Evolutionary conservation across 2,113 vertebrate species (phyloP).

Genomic region (Zapornia atra): DNA sequence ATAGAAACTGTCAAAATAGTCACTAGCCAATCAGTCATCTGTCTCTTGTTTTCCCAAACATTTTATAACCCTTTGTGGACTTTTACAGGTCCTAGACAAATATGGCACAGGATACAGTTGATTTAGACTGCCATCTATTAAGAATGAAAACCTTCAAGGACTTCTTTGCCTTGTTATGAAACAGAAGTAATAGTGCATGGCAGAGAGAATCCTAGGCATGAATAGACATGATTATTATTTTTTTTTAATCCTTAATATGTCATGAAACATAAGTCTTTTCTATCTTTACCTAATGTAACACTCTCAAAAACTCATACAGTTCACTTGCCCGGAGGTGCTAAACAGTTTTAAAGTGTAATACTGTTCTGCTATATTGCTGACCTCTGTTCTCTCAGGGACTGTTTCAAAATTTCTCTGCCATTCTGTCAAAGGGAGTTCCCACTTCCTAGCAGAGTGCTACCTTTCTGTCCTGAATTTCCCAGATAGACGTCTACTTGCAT

Average conservation of each 20-base stretch:
- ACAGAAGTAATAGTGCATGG: neutral
- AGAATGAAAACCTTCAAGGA: neutral
- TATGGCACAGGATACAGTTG: neutral
- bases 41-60: neutral
- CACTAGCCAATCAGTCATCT: slow-evolving; percentile 8
- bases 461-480: neutral
- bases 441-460: neutral
- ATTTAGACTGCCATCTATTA: slow-evolving; percentile 1
- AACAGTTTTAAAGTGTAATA: neutral
- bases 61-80: neutral
- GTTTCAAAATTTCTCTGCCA: neutral
- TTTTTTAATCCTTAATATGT: neutral
- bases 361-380: neutral
- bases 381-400: neutral
- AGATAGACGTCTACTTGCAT: neutral
- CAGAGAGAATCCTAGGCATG: neutral
- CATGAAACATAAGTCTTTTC: neutral
- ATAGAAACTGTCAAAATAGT: slow-evolving; percentile 18
- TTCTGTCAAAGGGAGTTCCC: neutral
- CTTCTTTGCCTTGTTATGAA: neutral
- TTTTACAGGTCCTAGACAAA: neutral
- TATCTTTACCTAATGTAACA: neutral
- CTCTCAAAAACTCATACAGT: neutral
- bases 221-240: neutral
- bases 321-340: neutral